Conservation (phyloP, 1,140 invertebrate species). For the Venturia canescens region DNA sequence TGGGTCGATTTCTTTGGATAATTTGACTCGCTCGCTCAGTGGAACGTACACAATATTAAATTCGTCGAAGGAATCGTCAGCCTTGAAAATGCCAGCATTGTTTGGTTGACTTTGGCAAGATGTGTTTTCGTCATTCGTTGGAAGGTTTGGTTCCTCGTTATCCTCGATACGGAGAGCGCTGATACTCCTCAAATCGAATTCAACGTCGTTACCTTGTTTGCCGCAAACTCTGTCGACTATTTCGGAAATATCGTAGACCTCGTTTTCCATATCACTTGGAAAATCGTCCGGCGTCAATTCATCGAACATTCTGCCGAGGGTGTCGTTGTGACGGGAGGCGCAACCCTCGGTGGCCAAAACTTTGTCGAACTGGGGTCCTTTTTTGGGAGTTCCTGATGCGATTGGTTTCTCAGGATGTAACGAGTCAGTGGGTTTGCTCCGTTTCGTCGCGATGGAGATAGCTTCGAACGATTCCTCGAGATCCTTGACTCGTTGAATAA, state of each 20-base stretch:
- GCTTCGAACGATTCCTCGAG: constrained; percentile 65
- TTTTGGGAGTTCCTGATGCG: constrained; percentile 59
- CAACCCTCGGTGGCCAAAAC: constrained; percentile 53
- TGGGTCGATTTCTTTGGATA: not conserved
- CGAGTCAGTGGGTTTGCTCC: constrained; percentile 14
- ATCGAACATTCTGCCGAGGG: constrained; percentile 66
- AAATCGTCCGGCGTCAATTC: constrained; percentile 74
- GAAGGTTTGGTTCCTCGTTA: not conserved
- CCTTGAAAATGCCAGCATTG: constrained; percentile 44
- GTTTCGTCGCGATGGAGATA: constrained; percentile 60
- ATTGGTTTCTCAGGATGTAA: constrained; percentile 58
- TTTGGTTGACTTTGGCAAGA: constrained; percentile 20
- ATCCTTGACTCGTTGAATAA: constrained; percentile 55
- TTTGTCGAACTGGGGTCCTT: constrained; percentile 44
- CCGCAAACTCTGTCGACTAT: constrained; percentile 79
- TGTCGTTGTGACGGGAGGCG: constrained; percentile 57
- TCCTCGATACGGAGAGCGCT: not conserved
- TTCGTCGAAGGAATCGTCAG: constrained; percentile 61
- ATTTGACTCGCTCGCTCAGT: constrained; percentile 60
- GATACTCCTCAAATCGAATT: no score
- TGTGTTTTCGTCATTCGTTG: not conserved
- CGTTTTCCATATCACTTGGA: constrained; percentile 71
- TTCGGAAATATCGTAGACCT: constrained; percentile 78
- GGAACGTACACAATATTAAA: constrained; percentile 66
- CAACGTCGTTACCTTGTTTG: not conserved